Evolutionary conservation across 2,888 invertebrate species (phyloP), one percentile per base, ranked within the genome.

Genomic region (Tridacna gigas): DNA sequence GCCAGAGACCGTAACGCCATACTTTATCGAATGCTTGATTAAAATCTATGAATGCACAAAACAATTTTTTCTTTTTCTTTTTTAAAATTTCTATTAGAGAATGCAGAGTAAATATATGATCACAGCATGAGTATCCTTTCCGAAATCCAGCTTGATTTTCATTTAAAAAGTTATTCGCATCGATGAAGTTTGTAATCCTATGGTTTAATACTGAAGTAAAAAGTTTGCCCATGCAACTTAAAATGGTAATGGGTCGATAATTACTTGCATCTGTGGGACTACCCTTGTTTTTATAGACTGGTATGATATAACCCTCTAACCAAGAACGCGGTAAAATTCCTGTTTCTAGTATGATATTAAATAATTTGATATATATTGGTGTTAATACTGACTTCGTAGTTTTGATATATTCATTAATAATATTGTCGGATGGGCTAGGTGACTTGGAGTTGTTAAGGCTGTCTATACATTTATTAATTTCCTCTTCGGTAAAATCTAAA

Each of bases 81-180:
- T 75, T 71, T 12, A 79, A 22, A 37, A 77, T 74, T 74, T 74
- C 63, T 18, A 75, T 48, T 28, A 84, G 56, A 13, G 69, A 18
- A 51, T 78, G 28, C 11, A 77, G 26, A 12, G 60, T 51, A 71
- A 84, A 84, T n/a, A 84, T 74, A 71, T 80, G 76, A 45, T 84
- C 84, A 1, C 73, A 60, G 18, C 75, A 74, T 2, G 80, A 79
- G 61, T 76, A 79, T 11, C 22, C 65, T 25, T 65, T 73, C 15
- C 77, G 67, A 61, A 82, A 82, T 12, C 78, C 82, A n/a, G 82
- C 77, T 77, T 83, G 83, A 47, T 60, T 56, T 80, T 83, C 79
- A 7, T 79, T 65, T 48, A 79, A 45, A 13, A 75, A 26, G 26
- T 73, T 22, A 37, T 26, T 51, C 22, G 61, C 65, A 37, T 82